These are phyloP conservation scores for Aphodius granarius DNA, from an alignment of 2,888 invertebrate species.

Conservation along the genomic window DNA sequence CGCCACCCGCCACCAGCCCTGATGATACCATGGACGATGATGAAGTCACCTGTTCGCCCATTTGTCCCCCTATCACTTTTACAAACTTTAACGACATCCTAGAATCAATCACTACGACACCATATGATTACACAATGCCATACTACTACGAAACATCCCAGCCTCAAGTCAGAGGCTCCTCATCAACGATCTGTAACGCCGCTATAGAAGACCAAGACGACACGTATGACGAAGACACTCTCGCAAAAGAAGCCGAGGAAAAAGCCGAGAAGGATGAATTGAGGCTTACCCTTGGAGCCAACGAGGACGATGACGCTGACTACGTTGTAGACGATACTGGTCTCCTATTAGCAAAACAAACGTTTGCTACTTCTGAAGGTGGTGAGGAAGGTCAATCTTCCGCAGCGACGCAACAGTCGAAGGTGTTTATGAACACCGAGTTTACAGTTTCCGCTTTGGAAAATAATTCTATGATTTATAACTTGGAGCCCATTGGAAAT, in stretches of 20 bases:
- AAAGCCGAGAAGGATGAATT: neutral
- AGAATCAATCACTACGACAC: neutral
- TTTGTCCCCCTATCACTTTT: neutral
- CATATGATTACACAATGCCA: too few relatives aligned
- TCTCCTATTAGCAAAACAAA: neutral
- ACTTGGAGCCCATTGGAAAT: neutral
- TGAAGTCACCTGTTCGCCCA: neutral
- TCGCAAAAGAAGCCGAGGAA: neutral
- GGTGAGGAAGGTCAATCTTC: neutral
- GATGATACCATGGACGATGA: constrained; percentile 4
- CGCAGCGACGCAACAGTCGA: neutral
- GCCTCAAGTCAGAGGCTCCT: neutral
- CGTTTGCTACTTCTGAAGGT: neutral
- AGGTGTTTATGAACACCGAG: neutral
- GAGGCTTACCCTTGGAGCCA: neutral
- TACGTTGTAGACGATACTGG: neutral
- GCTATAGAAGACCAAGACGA: neutral
- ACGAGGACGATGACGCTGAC: constrained; percentile 4
- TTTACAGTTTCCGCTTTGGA: neutral
- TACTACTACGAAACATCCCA: neutral
- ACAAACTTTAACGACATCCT: neutral
- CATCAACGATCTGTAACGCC: neutral
- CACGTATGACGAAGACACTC: neutral
- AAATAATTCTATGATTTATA: neutral
- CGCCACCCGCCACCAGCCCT: neutral